Conservation (phyloP, 1,140 invertebrate species). For the Chlorops oryzae region DNA sequence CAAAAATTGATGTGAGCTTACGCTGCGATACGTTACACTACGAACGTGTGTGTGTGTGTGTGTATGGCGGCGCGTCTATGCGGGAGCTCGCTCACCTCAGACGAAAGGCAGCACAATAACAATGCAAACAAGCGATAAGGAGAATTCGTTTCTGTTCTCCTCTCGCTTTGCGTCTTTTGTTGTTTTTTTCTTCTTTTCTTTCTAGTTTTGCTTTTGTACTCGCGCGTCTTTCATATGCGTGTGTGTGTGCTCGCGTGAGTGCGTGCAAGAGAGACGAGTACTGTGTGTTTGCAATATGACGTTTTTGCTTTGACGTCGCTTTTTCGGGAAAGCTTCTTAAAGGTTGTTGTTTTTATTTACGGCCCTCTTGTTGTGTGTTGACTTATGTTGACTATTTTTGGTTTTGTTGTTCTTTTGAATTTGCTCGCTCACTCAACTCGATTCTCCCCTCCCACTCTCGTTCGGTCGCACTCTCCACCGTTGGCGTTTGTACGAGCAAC, state of each 20-base stretch:
- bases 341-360: background rate
- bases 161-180: too few species aligned
- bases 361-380: background rate
- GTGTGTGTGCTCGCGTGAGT: background rate
- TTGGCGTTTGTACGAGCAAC: too few species aligned
- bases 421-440: too few species aligned
- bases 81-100: too few species aligned
- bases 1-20: too few species aligned
- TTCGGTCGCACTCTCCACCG: too few species aligned
- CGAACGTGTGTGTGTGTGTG: background rate
- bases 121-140: too few species aligned
- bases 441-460: too few species aligned
- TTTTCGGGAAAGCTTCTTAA: constrained; percentile 5
- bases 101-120: too few species aligned
- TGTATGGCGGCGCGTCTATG: background rate
- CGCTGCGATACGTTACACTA: background rate
- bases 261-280: background rate
- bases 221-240: background rate
- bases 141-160: too few species aligned
- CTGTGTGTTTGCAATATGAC: background rate
- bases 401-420: background rate
- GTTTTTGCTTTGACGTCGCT: background rate
- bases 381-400: background rate
- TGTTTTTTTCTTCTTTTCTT: too few species aligned
- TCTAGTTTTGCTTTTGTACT: background rate